These are phyloP conservation scores for Ectemnius lituratus DNA, from an alignment of 2,888 invertebrate genomes.

Conservation along the genomic window DNA sequence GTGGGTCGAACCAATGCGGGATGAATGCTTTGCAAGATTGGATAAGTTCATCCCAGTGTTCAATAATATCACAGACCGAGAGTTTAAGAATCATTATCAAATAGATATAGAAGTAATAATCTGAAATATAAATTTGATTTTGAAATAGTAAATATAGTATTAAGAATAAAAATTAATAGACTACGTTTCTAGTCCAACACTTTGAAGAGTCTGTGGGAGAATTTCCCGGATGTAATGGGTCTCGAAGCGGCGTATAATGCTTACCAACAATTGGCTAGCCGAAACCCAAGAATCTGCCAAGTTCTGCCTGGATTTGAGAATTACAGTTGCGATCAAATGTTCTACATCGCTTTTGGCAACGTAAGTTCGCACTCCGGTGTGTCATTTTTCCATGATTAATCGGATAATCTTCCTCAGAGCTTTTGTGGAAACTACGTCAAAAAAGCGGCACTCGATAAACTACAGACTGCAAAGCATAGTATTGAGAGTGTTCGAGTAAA, in stretches of 20 bases:
- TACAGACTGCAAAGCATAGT: not conserved
- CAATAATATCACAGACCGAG: too few species aligned
- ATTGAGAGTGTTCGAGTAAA: not conserved
- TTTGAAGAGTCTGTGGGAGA: not conserved
- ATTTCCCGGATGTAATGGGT: slow-evolving; percentile 9
- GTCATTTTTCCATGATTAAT: not conserved
- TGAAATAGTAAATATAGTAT: too few species aligned
- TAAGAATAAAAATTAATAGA: too few species aligned
- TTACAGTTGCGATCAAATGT: slow-evolving; percentile 4
- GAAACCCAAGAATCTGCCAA: not conserved
- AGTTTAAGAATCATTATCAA: too few species aligned
- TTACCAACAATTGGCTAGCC: not conserved
- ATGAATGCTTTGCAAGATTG: too few species aligned
- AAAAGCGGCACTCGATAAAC: not conserved
- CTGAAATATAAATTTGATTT: too few species aligned
- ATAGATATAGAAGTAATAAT: too few species aligned
- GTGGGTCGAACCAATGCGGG: too few species aligned
- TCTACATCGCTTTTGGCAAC: slow-evolving; percentile 5
- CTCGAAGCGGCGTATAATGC: not conserved
- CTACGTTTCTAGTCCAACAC: too few species aligned
- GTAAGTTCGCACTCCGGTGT: not conserved
- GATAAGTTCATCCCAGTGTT: too few species aligned
- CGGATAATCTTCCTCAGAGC: not conserved
- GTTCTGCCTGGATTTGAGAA: not conserved
- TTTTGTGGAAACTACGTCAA: not conserved